Percentiles rank a stretch among this genome's conserved stretches.
Conservation (phyloP, 2,113 vertebrate species). For the Sander lucioperca region DNA sequence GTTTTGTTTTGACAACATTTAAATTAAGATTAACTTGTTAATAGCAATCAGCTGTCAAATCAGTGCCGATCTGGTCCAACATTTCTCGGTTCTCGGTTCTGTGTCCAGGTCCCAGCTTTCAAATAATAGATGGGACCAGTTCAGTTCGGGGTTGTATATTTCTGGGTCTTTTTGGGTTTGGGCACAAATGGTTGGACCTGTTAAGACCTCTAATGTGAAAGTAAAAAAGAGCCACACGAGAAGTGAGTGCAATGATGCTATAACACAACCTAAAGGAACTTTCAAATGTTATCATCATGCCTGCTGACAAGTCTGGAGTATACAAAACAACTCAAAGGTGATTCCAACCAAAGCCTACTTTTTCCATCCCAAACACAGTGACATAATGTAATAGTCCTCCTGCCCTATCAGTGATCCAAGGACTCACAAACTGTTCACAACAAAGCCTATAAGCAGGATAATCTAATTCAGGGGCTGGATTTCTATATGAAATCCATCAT, state of each 20-base stretch:
- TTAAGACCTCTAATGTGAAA: neutral
- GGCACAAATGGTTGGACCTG: too few relatives aligned
- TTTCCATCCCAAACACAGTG: neutral
- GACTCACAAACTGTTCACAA: neutral
- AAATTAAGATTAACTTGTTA: too few relatives aligned
- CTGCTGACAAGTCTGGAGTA: neutral
- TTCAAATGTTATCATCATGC: slow-evolving; percentile 18
- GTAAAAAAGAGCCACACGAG: neutral
- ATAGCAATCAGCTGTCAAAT: too few relatives aligned
- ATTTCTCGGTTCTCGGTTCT: too few relatives aligned
- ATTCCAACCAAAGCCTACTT: neutral
- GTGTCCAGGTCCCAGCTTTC: too few relatives aligned
- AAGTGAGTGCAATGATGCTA: neutral
- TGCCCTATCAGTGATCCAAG: neutral
- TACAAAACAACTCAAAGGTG: neutral
- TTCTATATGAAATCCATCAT: slow-evolving; percentile 1
- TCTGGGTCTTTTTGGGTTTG: too few relatives aligned
- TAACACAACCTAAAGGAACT: slow-evolving; percentile 6
- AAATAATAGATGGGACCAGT: too few relatives aligned
- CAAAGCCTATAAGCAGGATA: neutral
- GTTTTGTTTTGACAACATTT: too few relatives aligned
- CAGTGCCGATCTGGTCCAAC: too few relatives aligned
- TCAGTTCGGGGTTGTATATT: too few relatives aligned
- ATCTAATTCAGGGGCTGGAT: neutral
- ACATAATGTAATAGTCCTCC: neutral